phyloP scores from a whole-genome alignment of 2,888 invertebrate genomes.

The Standfussiana lucernea region DNA sequence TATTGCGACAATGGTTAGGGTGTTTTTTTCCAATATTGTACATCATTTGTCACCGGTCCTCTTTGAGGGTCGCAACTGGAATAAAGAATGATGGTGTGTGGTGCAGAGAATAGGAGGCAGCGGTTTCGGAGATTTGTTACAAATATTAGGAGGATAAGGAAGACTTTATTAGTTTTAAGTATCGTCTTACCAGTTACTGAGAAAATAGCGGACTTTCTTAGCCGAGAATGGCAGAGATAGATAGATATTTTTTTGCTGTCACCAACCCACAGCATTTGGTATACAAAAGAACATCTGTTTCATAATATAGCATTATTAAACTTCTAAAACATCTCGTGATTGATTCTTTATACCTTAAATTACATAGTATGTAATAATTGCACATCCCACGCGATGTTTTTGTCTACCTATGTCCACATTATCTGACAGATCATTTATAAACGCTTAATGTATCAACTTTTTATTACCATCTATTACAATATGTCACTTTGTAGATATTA shows the following conservation, averaged over 20 bases:
- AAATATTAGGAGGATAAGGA: neutral
- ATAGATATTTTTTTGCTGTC: neutral
- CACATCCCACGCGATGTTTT: conserved; percentile 43
- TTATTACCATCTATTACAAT: conserved; percentile 42
- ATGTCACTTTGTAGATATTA: conserved; percentile 28
- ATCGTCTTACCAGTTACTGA: neutral
- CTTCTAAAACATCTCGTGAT: conserved; percentile 9
- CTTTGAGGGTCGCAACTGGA: conserved; percentile 79
- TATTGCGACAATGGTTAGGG: conserved; percentile 77
- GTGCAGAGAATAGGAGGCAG: conserved; percentile 55
- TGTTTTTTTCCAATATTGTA: conserved; percentile 84
- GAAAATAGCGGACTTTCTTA: neutral
- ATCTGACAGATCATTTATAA: conserved; percentile 38
- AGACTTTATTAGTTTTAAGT: neutral
- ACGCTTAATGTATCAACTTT: conserved; percentile 43
- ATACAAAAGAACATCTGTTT: conserved; percentile 17
- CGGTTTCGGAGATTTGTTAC: conserved; percentile 16
- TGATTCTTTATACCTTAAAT: conserved; percentile 27
- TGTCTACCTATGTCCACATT: conserved; percentile 22
- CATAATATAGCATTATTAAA: neutral
- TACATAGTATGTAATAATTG: conserved; percentile 28
- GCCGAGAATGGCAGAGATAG: neutral
- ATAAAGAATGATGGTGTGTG: conserved; percentile 75
- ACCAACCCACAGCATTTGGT: neutral
- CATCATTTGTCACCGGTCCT: conserved; percentile 87